Evolutionary conservation across 2,797 vertebrate genomes (phyloP).

Genomic region (Stomatorhinus walkeri): DNA sequence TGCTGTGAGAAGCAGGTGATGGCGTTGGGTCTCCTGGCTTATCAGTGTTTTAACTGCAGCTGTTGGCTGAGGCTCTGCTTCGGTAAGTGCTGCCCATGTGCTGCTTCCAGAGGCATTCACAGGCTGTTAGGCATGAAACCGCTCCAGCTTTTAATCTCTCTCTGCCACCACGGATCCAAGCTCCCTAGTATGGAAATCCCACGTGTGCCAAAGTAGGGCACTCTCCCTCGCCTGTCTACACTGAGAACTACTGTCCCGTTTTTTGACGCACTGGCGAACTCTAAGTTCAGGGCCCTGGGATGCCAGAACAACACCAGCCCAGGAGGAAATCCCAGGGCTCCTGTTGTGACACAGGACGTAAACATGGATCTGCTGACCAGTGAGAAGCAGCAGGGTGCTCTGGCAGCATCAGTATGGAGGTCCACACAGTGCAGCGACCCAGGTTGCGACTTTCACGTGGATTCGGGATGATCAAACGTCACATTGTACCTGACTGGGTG

Average conservation of each 20-base stretch:
- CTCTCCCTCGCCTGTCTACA: neutral
- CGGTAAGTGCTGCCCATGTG: neutral
- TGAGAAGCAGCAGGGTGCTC: neutral
- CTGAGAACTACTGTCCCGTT: neutral
- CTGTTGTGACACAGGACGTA: neutral
- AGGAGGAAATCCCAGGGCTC: neutral
- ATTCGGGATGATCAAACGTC: neutral
- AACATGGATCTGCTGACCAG: neutral
- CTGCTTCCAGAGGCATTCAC: neutral
- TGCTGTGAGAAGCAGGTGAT: neutral
- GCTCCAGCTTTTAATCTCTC: conserved; percentile 6
- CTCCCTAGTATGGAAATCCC: neutral
- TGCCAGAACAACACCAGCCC: neutral
- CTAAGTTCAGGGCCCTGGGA: neutral
- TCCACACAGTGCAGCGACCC: neutral
- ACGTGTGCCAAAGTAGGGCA: neutral
- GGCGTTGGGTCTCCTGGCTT: neutral
- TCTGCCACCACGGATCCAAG: neutral
- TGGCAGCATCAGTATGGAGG: neutral
- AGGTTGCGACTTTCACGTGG: neutral
- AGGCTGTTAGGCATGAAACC: neutral
- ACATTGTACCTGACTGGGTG: neutral
- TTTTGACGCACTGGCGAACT: neutral
- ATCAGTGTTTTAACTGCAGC: neutral
- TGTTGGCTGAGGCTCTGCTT: neutral